These are phyloP conservation scores for Calycopis cecrops DNA, from an alignment of 1,140 invertebrate species.

Conservation along the genomic window DNA sequence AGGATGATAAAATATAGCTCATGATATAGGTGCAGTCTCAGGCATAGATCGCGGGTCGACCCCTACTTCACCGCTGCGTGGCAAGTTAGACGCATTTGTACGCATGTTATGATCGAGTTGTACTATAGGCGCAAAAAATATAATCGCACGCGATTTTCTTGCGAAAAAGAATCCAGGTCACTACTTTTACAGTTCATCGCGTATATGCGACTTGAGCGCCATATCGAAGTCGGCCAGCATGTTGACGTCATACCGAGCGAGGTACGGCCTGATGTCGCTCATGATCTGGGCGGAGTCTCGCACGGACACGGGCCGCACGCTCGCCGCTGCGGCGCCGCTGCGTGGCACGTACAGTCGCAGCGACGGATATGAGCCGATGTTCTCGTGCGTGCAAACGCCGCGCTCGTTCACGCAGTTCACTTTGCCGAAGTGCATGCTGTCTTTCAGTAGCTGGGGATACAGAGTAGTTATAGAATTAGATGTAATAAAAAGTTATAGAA, in stretches of 20 bases:
- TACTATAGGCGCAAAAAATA: no score
- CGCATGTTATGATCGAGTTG: no score
- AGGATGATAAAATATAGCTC: no score
- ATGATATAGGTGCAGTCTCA: no score
- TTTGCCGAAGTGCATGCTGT: slow-evolving; percentile 50
- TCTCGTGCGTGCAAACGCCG: slow-evolving; percentile 50
- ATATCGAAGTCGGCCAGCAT: slow-evolving; percentile 34
- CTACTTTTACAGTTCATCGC: slow-evolving; percentile 46
- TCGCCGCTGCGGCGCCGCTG: slow-evolving; percentile 30
- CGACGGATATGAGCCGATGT: slow-evolving; percentile 51
- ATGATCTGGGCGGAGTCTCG: slow-evolving; percentile 38
- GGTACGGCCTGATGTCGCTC: slow-evolving; percentile 40
- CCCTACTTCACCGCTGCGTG: no score
- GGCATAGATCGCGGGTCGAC: no score
- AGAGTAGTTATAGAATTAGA: slow-evolving; percentile 10
- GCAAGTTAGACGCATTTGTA: no score
- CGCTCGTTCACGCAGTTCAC: slow-evolving; percentile 57
- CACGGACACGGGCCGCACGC: slow-evolving; percentile 37
- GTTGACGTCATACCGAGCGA: slow-evolving; percentile 35
- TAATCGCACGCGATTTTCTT: no score
- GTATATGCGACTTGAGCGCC: slow-evolving; percentile 29
- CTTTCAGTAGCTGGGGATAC: slow-evolving; percentile 43
- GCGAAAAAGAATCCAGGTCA: no score
- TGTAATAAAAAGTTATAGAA: background rate
- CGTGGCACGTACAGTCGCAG: slow-evolving; percentile 43